These are phyloP conservation scores for Petrolisthes manimaculis DNA, from an alignment of 2,888 invertebrate genomes.

Conservation along the genomic window DNA sequence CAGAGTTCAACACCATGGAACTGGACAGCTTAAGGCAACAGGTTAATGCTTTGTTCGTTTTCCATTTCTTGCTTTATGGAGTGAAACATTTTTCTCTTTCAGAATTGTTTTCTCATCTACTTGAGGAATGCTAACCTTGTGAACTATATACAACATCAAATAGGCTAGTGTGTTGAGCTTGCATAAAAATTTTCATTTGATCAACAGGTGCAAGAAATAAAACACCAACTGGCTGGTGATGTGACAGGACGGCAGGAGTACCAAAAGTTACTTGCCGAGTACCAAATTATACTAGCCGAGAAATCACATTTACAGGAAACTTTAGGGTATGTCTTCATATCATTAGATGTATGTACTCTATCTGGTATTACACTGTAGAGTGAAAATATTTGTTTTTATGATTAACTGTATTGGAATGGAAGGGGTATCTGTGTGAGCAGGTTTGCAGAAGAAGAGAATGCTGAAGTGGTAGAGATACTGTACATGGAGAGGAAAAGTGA, in stretches of 20 bases:
- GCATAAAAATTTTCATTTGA: neutral
- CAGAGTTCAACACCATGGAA: conserved; percentile 15
- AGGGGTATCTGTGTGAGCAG: too few relatives aligned
- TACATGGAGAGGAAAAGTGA: too few relatives aligned
- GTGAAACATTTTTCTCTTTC: neutral
- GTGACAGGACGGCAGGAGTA: conserved; percentile 22
- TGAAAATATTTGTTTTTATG: too few relatives aligned
- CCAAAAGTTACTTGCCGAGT: conserved; percentile 34
- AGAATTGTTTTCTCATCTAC: neutral
- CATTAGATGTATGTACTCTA: too few relatives aligned
- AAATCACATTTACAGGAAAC: conserved; percentile 24
- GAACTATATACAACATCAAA: neutral
- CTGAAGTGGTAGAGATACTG: too few relatives aligned
- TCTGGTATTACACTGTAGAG: too few relatives aligned
- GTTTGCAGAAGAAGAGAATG: too few relatives aligned
- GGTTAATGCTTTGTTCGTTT: neutral
- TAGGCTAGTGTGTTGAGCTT: too few relatives aligned
- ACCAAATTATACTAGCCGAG: conserved; percentile 31
- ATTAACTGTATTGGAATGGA: too few relatives aligned
- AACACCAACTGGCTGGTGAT: conserved; percentile 17
- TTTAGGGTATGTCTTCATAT: conserved; percentile 16
- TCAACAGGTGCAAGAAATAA: conserved; percentile 34
- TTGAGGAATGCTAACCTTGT: neutral
- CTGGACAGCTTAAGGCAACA: conserved; percentile 27
- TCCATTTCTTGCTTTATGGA: neutral